Evolutionary conservation across 2,797 vertebrate genomes (phyloP).

Genomic region (Petrocephalus sullivani): DNA sequence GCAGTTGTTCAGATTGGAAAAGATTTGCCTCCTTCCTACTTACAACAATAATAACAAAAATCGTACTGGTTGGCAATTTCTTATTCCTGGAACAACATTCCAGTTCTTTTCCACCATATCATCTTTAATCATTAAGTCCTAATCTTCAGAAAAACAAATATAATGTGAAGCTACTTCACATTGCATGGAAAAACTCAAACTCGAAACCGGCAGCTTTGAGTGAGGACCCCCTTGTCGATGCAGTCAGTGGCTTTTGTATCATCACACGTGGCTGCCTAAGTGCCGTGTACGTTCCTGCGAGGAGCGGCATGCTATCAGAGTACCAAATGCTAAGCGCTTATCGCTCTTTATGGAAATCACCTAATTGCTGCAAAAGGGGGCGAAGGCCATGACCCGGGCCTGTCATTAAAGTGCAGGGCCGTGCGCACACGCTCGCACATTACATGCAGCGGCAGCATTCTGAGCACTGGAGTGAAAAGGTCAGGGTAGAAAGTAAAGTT

Average conservation of each 20-base stretch:
- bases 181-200: not conserved
- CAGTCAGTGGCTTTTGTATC: constrained; percentile 22
- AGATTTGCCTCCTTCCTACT: not conserved
- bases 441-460: constrained; percentile 41
- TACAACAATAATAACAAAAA: not conserved
- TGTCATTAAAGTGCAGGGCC: constrained; percentile 49
- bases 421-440: constrained; percentile 32
- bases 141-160: too few relatives aligned
- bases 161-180: not conserved
- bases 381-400: constrained; percentile 46
- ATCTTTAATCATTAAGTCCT: too few relatives aligned
- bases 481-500: constrained; percentile 36
- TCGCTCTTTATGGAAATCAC: constrained; percentile 32
- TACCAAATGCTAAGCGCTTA: not conserved
- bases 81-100: too few relatives aligned
- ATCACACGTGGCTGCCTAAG: not conserved
- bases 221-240: constrained; percentile 14
- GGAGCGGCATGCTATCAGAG: constrained; percentile 23
- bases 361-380: constrained; percentile 47
- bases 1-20: not conserved
- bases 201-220: not conserved
- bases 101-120: not conserved
- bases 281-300: constrained; percentile 30
- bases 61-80: not conserved
- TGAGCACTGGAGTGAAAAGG: constrained; percentile 47